These are phyloP conservation scores for Novumbra hubbsi DNA, from an alignment of 2,797 vertebrate genomes.

Conservation along the genomic window DNA sequence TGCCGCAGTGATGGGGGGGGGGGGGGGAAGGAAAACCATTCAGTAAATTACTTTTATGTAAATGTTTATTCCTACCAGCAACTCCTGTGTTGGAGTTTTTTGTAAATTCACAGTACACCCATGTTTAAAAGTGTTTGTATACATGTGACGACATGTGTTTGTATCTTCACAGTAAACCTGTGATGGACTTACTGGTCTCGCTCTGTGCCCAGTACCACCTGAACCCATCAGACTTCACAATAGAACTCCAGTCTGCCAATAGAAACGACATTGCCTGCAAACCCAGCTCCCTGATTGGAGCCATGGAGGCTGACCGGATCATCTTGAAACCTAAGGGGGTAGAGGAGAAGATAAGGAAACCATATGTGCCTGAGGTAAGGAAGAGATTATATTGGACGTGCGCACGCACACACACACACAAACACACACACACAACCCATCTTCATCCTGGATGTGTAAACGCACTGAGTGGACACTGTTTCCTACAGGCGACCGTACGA, in stretches of 20 bases:
- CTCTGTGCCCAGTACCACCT: constrained; percentile 90
- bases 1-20: too few relatives aligned
- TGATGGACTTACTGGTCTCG: constrained; percentile 91
- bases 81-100: too few relatives aligned
- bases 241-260: constrained; percentile 85
- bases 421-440: neutral
- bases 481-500: constrained; percentile 85
- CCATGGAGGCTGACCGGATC: constrained; percentile 85
- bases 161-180: constrained; percentile 79
- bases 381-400: neutral
- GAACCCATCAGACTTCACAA: constrained; percentile 86
- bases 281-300: constrained; percentile 88
- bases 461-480: neutral
- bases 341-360: constrained; percentile 79
- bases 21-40: too few relatives aligned
- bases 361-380: constrained; percentile 86
- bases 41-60: neutral
- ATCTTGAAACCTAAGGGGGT: constrained; percentile 82
- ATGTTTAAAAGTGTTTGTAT: neutral
- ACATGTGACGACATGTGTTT: neutral
- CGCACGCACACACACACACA: neutral
- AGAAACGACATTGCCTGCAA: constrained; percentile 86
- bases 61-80: neutral
- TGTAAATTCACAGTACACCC: too few relatives aligned
- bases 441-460: neutral